Evolutionary conservation across 2,113 vertebrate genomes (phyloP).

Genomic region (Gyps fulvus): DNA sequence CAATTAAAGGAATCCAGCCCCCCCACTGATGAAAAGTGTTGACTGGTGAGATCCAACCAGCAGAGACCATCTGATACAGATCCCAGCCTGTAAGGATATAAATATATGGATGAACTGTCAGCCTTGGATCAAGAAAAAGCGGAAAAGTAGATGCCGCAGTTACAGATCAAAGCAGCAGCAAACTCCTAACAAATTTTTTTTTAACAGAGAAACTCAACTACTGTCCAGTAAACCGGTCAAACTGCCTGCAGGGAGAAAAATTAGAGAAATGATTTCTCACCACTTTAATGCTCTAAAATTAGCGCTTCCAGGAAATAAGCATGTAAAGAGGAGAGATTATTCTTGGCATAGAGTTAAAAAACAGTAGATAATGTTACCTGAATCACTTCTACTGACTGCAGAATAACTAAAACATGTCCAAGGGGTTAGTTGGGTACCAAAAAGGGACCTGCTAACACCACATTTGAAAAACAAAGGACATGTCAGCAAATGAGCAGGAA

Average conservation of each 20-base stretch:
- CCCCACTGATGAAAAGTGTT: neutral
- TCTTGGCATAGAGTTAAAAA: neutral
- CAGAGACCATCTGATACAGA: neutral
- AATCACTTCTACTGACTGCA: neutral
- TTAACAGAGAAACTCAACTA: neutral
- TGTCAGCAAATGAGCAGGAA: slow-evolving; percentile 42
- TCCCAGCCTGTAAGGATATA: neutral
- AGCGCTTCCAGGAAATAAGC: neutral
- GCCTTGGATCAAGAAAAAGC: slow-evolving; percentile 5
- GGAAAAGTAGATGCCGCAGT: neutral
- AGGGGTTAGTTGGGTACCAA: neutral
- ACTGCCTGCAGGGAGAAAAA: neutral
- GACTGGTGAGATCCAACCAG: neutral
- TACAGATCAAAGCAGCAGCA: slow-evolving; percentile 29
- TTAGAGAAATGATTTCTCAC: neutral
- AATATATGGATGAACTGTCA: slow-evolving; percentile 28
- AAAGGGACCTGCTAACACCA: neutral
- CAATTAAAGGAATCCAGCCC: neutral
- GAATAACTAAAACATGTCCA: neutral
- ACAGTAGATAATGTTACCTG: neutral
- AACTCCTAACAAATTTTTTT: neutral
- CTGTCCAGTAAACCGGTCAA: neutral
- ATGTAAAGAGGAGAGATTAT: neutral
- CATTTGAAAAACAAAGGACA: slow-evolving; percentile 22
- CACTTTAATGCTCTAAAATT: slow-evolving; percentile 3